These are phyloP conservation scores for Clunio marinus DNA, from an alignment of 2,888 invertebrate species.

Conservation along the genomic window DNA sequence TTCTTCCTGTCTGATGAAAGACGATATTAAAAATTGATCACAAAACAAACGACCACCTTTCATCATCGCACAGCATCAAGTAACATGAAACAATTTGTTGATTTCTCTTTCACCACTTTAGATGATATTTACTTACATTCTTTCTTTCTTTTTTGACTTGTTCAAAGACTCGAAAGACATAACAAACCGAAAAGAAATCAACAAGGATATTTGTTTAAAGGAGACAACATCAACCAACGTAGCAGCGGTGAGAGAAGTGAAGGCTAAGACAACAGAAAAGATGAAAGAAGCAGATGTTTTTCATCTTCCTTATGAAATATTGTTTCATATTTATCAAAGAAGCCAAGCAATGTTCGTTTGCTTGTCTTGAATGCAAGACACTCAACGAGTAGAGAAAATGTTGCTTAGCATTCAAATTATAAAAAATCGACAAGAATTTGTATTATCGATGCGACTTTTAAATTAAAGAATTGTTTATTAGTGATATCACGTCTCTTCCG, in stretches of 20 bases:
- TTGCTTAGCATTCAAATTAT: background rate
- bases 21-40: slow-evolving; percentile 28
- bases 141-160: too few species aligned
- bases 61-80: slow-evolving; percentile 15
- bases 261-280: background rate
- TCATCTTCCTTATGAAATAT: slow-evolving; percentile 21
- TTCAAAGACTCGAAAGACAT: too few species aligned
- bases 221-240: too few species aligned
- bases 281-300: slow-evolving; percentile 23
- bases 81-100: slow-evolving; percentile 3
- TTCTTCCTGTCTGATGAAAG: background rate
- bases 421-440: background rate
- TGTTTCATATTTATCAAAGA: slow-evolving; percentile 36
- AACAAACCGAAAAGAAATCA: slow-evolving; percentile 19
- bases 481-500: too few species aligned
- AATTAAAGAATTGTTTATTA: too few species aligned
- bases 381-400: background rate
- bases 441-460: background rate
- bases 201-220: slow-evolving; percentile 29
- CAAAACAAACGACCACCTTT: slow-evolving; percentile 36
- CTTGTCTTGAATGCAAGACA: background rate
- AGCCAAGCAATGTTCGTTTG: background rate
- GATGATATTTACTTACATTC: background rate
- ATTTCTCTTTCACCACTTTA: background rate
- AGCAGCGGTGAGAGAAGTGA: background rate